These are phyloP conservation scores for Phalanger gymnotis DNA, from an alignment of 2,797 vertebrate species.

Conservation along the genomic window DNA sequence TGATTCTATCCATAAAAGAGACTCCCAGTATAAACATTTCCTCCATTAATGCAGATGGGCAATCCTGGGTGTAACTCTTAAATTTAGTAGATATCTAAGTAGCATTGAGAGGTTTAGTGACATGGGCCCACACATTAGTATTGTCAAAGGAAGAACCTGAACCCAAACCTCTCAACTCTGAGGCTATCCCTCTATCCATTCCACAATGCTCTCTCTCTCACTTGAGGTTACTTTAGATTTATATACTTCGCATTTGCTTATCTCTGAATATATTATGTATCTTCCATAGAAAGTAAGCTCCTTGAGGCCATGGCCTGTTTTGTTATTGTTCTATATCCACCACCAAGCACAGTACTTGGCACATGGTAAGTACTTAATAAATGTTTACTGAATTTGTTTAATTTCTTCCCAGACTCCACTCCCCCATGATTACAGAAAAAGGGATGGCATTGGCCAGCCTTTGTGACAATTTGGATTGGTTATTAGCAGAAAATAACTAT, in stretches of 20 bases:
- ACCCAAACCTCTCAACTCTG: neutral
- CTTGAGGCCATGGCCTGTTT: neutral
- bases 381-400: neutral
- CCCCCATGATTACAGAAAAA: neutral
- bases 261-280: neutral
- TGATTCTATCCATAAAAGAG: neutral
- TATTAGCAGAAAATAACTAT: slow-evolving; percentile 28
- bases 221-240: neutral
- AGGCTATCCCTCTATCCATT: neutral
- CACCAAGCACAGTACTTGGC: neutral
- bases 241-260: neutral
- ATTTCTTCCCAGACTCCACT: neutral
- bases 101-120: neutral
- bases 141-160: neutral
- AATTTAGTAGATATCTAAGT: neutral
- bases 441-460: neutral
- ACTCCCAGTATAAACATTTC: neutral
- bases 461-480: neutral
- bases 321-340: neutral
- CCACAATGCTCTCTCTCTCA: neutral
- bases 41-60: neutral
- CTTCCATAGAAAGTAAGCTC: neutral
- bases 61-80: neutral
- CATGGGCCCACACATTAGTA: neutral
- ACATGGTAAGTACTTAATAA: neutral